These are phyloP conservation scores for Acrobasis suavella DNA, from an alignment of 2,888 invertebrate genomes.

Conservation along the genomic window DNA sequence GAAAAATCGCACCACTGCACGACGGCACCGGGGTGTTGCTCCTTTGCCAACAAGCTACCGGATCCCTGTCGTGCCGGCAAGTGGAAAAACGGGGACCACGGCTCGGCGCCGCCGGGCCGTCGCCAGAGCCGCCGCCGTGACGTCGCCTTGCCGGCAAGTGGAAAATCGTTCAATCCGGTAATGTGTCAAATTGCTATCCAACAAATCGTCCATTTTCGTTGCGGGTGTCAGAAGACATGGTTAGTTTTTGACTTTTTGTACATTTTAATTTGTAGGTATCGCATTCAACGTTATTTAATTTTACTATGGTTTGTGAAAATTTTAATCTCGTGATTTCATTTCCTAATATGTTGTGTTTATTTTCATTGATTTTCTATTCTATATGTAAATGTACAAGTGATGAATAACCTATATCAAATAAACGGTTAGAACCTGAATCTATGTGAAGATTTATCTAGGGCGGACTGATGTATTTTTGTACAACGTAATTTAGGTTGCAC, in stretches of 20 bases:
- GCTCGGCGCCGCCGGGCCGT: too few species aligned
- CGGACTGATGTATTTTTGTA: slow-evolving; percentile 83
- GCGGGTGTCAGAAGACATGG: slow-evolving; percentile 69
- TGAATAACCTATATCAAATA: slow-evolving; percentile 83
- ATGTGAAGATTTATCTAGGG: slow-evolving; percentile 88
- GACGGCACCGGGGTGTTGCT: too few species aligned
- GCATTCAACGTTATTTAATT: background rate
- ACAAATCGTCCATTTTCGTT: slow-evolving; percentile 72
- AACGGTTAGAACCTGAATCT: slow-evolving; percentile 87
- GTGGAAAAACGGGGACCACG: too few species aligned
- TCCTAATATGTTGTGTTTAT: background rate
- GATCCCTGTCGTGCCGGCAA: too few species aligned
- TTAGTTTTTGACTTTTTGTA: slow-evolving; percentile 42
- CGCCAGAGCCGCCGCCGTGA: too few species aligned
- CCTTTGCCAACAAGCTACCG: too few species aligned
- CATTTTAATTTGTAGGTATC: background rate
- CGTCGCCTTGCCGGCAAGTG: too few species aligned
- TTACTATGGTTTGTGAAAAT: background rate
- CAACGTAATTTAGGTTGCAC: background rate
- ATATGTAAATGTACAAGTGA: slow-evolving; percentile 65
- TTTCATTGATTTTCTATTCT: slow-evolving; percentile 5
- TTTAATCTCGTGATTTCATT: background rate
- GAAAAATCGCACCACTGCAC: too few species aligned
- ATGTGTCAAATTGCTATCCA: slow-evolving; percentile 3
- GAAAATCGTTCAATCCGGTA: too few species aligned